These are phyloP conservation scores for Phyto melanocephala DNA, from an alignment of 2,888 invertebrate species.

Conservation along the genomic window DNA sequence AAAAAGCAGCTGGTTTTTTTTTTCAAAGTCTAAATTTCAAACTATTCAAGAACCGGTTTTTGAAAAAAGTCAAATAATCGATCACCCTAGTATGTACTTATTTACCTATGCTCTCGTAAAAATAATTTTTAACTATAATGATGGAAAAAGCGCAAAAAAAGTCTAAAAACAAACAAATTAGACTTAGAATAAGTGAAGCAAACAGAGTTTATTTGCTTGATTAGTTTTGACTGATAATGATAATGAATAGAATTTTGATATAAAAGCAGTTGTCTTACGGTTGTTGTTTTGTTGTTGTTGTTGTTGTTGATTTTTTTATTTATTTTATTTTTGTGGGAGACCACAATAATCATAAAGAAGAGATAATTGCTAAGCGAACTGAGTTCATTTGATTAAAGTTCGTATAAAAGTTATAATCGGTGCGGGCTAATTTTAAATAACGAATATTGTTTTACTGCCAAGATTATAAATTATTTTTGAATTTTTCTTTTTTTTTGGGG, in stretches of 20 bases:
- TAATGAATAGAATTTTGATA: slow-evolving; percentile 34
- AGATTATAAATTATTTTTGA: background rate
- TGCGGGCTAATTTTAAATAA: background rate
- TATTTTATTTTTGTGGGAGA: background rate
- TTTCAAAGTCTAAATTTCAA: too few relatives aligned
- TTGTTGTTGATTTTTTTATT: background rate
- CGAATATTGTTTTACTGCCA: background rate
- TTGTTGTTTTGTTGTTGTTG: background rate
- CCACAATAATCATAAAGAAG: background rate
- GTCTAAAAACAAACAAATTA: background rate
- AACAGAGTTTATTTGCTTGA: slow-evolving; percentile 53
- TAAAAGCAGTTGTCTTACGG: slow-evolving; percentile 12
- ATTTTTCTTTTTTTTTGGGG: background rate
- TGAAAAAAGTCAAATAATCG: too few relatives aligned
- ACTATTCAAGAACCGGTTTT: too few relatives aligned
- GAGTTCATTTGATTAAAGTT: slow-evolving; percentile 57
- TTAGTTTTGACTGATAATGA: slow-evolving; percentile 54
- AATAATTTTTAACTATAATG: slow-evolving; percentile 1
- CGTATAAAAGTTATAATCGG: slow-evolving; percentile 43
- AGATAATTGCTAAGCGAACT: background rate
- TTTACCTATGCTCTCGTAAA: background rate
- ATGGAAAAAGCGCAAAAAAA: background rate
- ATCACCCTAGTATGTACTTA: too few relatives aligned
- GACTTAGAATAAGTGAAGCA: slow-evolving; percentile 45
- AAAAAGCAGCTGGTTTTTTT: too few relatives aligned